Base-by-base conservation (phyloP, 1,140 invertebrate species). In the Ooceraea biroi region DNA sequence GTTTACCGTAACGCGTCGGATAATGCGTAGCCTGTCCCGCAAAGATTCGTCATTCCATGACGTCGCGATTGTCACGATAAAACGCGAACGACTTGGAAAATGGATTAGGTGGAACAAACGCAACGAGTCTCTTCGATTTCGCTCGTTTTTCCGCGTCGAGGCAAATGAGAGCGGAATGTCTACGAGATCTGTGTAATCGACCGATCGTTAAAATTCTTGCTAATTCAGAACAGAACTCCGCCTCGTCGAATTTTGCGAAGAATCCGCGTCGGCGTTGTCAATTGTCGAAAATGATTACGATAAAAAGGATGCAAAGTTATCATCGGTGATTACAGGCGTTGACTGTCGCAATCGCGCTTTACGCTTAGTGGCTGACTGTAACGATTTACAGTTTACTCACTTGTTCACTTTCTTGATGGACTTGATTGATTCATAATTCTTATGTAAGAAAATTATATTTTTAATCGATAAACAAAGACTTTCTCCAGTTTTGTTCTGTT, bases 151-250 rank as follows among this genome's bases (percentile, higher is more conserved):
- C 41, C 14, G n/a, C 25, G 1, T 17, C 3, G 50, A 55, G 22
- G 12, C 30, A 12, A 58, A 25, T 60, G 2, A 41, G 12, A 41
- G 12, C 4, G 8, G 60, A 44, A 27, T 44, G 41, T 12, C 14
- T 36, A 14, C 3, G 0, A 25, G 14, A n/a, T 25, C n/a, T n/a
- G 55, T 19, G 30, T 3, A 12, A 36, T 41, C 27, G n/a, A 19
- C n/a, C 3, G 30, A 2, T 22, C 5, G 3, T 30, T 63, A 25
- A 12, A 50, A 50, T 22, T 36, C 25, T 36, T 7, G 41, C 44
- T 76, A 66, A 77, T 77, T 36, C 36, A 36, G 60, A 50, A 66
- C 44, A 14, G n/a, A n/a, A n/a, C n/a, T n/a, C n/a, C n/a, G n/a
- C n/a, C n/a, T n/a, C n/a, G n/a, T n/a, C n/a, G n/a, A 36, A 52